These are phyloP conservation scores for Argyrosomus regius DNA, from an alignment of 2,797 vertebrate genomes.

Conservation along the genomic window DNA sequence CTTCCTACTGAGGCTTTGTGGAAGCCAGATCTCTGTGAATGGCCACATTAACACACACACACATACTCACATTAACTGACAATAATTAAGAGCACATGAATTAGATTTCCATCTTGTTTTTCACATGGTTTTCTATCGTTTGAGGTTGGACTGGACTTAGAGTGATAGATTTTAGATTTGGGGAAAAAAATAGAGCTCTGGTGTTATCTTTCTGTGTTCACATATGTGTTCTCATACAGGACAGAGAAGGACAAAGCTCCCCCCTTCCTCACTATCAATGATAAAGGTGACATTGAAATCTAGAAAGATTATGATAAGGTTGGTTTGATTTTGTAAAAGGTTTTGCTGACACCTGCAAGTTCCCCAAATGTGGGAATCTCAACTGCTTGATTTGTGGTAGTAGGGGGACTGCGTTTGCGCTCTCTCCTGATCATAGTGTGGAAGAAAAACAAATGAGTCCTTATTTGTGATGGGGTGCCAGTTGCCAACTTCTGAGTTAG, in stretches of 20 bases:
- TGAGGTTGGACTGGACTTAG: no score
- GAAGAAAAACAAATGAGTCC: no score
- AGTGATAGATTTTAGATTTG: neutral
- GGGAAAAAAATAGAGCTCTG: neutral
- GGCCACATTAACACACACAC: neutral
- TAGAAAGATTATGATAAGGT: slow-evolving; percentile 43
- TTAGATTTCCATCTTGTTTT: neutral
- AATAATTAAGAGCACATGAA: neutral
- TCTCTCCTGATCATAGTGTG: no score
- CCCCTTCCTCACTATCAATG: slow-evolving; percentile 46
- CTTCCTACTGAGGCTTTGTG: slow-evolving; percentile 72
- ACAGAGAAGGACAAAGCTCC: slow-evolving; percentile 74
- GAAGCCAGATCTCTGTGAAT: slow-evolving; percentile 68
- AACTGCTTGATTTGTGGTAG: no score
- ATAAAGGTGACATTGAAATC: slow-evolving; percentile 58
- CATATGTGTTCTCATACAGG: slow-evolving; percentile 52
- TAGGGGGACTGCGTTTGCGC: no score
- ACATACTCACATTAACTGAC: neutral
- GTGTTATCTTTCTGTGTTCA: neutral
- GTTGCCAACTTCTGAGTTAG: no score
- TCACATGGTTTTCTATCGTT: no score
- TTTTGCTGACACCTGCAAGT: no score
- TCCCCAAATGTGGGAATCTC: no score
- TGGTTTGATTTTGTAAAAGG: no score
- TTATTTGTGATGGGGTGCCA: no score